Evolutionary conservation across 2,113 vertebrate genomes (phyloP), one percentile per base, ranked within the genome.

Genomic region (Caranx melampygus): DNA sequence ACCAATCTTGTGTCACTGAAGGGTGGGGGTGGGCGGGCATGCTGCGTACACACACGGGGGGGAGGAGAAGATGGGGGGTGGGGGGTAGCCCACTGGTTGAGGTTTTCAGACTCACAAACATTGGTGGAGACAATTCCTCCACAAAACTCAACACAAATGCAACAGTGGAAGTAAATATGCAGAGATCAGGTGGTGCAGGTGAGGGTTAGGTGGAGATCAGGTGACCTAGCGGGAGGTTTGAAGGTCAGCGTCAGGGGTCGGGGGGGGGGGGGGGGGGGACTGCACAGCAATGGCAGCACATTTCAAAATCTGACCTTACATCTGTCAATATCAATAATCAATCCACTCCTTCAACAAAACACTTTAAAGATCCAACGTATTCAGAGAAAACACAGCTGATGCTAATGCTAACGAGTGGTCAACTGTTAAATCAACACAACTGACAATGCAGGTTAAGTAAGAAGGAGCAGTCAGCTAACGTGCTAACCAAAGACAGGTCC

Each of bases 1-100:
- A 84, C 78, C 59, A 67, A 70, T 81, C 75, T 62, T 18, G 62
- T 69, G 62, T 77, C 13, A 79, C 75, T 66, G 68, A 33, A 62
- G 70, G 77, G 74, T 76, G 55, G 34, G 77, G 84, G 77, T 26
- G 26, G 26, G 26, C 26, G 47, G 66, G 85, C 89, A 84, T 87
- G 89, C 87, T 77, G 75, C 85, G 79, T 78, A 82, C 79, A 69
- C 75, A 73, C 65, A 18, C 64, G 66, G 64, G 74, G 44, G 15
- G 57, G 69, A 2, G 65, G 78, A n/a, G 12, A 51, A n/a, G n/a
- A n/a, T n/a, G 16, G 12, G 44, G 11, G n/a, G 18, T 6, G 64
- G 18, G 26, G 44, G 44, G 15, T 2, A 35, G 42, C 68, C 70
- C 47, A 61, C 5, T 37, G 35, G 54, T 59, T 8, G 2, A 44